A percentile compares a stretch with the other conserved stretches of the same genome.
Evolutionary conservation across 1,140 invertebrate genomes (phyloP).

Genomic region (Onthophagus taurus): DNA sequence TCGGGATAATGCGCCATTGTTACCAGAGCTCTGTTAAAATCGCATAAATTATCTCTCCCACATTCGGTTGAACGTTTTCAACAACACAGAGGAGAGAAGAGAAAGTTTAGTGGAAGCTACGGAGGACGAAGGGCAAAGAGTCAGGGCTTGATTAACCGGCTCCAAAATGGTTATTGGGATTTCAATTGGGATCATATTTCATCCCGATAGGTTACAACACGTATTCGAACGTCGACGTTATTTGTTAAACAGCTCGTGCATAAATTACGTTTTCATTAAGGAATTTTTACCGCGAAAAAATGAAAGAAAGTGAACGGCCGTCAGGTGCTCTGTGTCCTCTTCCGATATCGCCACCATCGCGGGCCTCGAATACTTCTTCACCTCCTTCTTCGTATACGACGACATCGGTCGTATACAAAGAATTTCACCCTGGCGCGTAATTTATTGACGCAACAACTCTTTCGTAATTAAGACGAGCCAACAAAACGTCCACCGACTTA

Average conservation of each 20-base stretch:
- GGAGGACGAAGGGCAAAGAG: not conserved
- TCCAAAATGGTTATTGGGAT: slow-evolving; percentile 11
- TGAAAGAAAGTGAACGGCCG: too few relatives aligned
- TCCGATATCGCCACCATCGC: too few relatives aligned
- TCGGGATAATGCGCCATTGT: slow-evolving; percentile 30
- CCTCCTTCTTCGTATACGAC: too few relatives aligned
- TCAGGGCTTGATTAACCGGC: slow-evolving; percentile 8
- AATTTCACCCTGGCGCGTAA: too few relatives aligned
- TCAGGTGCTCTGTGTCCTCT: too few relatives aligned
- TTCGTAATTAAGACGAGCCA: too few relatives aligned
- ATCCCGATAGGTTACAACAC: slow-evolving; percentile 2
- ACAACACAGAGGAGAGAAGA: not conserved
- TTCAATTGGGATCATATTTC: slow-evolving; percentile 12
- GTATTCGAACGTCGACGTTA: not conserved
- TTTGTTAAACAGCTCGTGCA: not conserved
- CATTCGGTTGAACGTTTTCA: not conserved
- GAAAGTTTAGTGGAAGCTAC: not conserved
- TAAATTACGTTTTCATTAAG: slow-evolving; percentile 7
- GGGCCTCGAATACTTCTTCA: too few relatives aligned
- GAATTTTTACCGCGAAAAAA: not conserved
- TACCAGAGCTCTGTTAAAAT: slow-evolving; percentile 30
- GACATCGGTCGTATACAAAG: too few relatives aligned
- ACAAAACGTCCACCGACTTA: too few relatives aligned
- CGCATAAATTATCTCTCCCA: slow-evolving; percentile 34
- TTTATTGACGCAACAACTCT: too few relatives aligned